Evolutionary conservation across 1,140 invertebrate species (phyloP).

Genomic region (Ips nitidus): DNA sequence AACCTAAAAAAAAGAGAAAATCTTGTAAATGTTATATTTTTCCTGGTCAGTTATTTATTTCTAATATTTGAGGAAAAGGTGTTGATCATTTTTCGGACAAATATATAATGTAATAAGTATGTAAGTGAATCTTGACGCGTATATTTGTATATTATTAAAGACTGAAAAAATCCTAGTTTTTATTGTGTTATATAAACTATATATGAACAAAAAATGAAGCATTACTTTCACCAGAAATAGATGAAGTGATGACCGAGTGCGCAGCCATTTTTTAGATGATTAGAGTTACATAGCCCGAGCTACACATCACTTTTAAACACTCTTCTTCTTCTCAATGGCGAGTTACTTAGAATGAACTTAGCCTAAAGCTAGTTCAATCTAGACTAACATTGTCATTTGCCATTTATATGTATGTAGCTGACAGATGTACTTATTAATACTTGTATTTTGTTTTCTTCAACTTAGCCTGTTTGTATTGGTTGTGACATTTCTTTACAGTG

Average conservation of each 20-base stretch:
- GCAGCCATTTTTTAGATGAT: constrained; percentile 27
- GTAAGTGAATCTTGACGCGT: constrained; percentile 41
- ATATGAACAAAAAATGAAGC: constrained; percentile 27
- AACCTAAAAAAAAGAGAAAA: constrained; percentile 29
- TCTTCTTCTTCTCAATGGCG: constrained; percentile 8
- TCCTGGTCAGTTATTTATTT: constrained; percentile 49
- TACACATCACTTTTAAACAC: constrained; percentile 20
- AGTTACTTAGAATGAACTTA: constrained; percentile 4
- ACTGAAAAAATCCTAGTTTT: constrained; percentile 50
- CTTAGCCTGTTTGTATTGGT: constrained; percentile 37
- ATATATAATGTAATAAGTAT: constrained; percentile 7
- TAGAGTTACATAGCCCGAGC: constrained; percentile 30
- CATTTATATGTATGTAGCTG: constrained; percentile 35
- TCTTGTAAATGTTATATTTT: constrained; percentile 51
- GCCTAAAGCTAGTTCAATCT: constrained; percentile 18
- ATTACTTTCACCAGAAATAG: constrained; percentile 39
- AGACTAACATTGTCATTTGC: constrained; percentile 16
- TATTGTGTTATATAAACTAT: constrained; percentile 49
- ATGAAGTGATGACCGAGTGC: constrained; percentile 27
- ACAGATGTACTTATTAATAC: constrained; percentile 31
- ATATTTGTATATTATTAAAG: constrained; percentile 52
- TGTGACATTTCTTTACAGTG: constrained; percentile 38
- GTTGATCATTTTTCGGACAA: constrained; percentile 44
- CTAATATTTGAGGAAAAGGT: constrained; percentile 42
- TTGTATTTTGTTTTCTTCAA: constrained; percentile 27